Evolutionary conservation across 2,797 vertebrate genomes (phyloP), one percentile per base, ranked within the genome.

Genomic region (Lagorchestes hirsutus): DNA sequence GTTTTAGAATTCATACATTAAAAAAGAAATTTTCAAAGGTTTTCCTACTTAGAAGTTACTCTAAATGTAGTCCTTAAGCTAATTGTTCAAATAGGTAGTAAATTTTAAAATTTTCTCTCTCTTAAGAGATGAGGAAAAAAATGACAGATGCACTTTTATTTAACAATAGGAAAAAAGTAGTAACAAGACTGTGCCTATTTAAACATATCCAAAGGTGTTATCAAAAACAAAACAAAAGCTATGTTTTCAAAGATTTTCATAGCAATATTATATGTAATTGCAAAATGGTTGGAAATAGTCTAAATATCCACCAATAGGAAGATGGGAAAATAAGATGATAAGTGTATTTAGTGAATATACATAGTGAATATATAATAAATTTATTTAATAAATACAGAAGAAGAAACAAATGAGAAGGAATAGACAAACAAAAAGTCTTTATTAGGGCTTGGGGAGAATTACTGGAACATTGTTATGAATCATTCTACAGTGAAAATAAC

Each of bases 121-220:
- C 95, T 92, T 94, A 27, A 90, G 16, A 54, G 55, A 34, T 50
- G 22, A 92, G 31, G 56, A 94, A 93, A 54, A 67, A 27, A 96
- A 74, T 91, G 90, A 92, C 62, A 55, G 3, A 91, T 31, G 55
- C 34, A 74, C 91, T 95, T 92, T 29, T 92, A 95, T 92, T 96
- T 91, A 93, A 57, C 55, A 92, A 13, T 13, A 24, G 62, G 94
- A 91, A 28, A 27, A 54, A 52, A 93, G 29, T 34, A 95, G 28
- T 91, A 94, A 14, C 31, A 82, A 67, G 93, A 92, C 90, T 87
- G 3, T 57, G 90, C 91, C 95, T 82, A 95, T 55, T 95, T 96
- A 96, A 91, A 95, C 52, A 74, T 93, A 95, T 40, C 22, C 57
- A 95, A 95, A 97, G 91, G 82, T 57, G n/a, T 74, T 74, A 74